Evolutionary conservation across 2,888 invertebrate species (phyloP).

Genomic region (Lysandra coridon): DNA sequence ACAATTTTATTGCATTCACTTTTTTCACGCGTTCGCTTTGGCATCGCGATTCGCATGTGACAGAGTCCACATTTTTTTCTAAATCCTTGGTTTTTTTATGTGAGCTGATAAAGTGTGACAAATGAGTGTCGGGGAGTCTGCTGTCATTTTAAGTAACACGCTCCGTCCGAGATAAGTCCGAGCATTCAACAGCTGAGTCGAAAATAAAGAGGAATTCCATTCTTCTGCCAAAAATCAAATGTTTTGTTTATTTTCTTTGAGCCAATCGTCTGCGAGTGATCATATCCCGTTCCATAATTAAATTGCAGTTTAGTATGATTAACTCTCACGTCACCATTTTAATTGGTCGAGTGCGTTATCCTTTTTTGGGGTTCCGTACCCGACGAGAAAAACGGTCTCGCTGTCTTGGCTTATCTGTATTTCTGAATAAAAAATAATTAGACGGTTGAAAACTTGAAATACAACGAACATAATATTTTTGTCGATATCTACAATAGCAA

Average conservation of each 20-base stretch:
- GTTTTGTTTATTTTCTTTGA: slow-evolving; percentile 53
- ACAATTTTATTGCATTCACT: neutral
- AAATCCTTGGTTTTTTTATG: neutral
- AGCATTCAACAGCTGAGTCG: slow-evolving; percentile 45
- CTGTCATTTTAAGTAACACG: slow-evolving; percentile 41
- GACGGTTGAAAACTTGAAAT: too few relatives aligned
- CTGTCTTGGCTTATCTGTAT: neutral
- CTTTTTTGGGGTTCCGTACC: neutral
- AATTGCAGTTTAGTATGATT: slow-evolving; percentile 24
- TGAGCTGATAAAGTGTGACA: slow-evolving; percentile 37
- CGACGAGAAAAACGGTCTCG: neutral
- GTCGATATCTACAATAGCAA: too few relatives aligned
- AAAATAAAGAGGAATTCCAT: slow-evolving; percentile 55
- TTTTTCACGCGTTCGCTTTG: neutral
- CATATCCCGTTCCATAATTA: slow-evolving; percentile 24
- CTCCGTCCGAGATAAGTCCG: slow-evolving; percentile 40
- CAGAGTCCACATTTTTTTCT: neutral
- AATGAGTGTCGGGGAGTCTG: slow-evolving; percentile 41
- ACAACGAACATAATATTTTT: too few relatives aligned
- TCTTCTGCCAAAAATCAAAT: slow-evolving; percentile 53
- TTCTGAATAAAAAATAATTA: too few relatives aligned
- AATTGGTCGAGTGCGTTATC: slow-evolving; percentile 8
- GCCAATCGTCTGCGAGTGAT: slow-evolving; percentile 39
- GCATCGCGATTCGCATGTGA: neutral
- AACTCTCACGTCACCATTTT: neutral